Evolutionary conservation across 2,797 vertebrate genomes (phyloP), one percentile per base, ranked within the genome.

Genomic region (Mus spretus): DNA sequence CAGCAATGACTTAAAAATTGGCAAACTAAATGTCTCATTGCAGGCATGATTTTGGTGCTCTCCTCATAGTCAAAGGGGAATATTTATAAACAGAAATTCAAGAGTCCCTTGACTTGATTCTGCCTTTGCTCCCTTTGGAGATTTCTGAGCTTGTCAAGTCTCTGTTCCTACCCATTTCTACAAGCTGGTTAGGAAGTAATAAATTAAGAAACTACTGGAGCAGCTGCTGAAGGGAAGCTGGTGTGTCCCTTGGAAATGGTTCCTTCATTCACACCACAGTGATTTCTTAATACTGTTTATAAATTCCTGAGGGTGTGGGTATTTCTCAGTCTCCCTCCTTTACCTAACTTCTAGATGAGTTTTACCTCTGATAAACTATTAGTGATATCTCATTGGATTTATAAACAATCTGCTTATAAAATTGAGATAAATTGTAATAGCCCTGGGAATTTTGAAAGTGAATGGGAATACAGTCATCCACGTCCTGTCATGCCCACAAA

Each of bases 151-250:
- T 88, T 59, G 50, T 40, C 55, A 75, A 28, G 13, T 72, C 44
- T 50, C 70, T 89, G 3, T 79, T 82, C 91, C 61, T 92, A 10
- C 77, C 67, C 19, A 59, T 93, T 93, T 96, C 72, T 84, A 59
- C 22, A 55, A 55, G 65, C 6, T 90, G 72, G 70, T 82, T 90
- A 53, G 78, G 70, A 90, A 88, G 67, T 78, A 10, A 63, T 80
- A 75, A 84, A 80, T 65, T 53, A 57, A 24, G 89, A 87, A 65
- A 50, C 17, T 53, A 3, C 50, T 78, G 28, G 53, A 85, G 61
- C 24, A 80, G 19, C 12, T 81, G 31, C n/a, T 67, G 28, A 89
- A 78, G 40, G 28, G 12, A 91, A 93, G 13, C 63, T 70, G n/a
- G 7, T 11, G 15, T 12, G 31, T 78, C 37, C 63, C n/a, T 55